Base-by-base conservation (phyloP, 2,797 vertebrate genomes). In the Parambassis ranga region DNA sequence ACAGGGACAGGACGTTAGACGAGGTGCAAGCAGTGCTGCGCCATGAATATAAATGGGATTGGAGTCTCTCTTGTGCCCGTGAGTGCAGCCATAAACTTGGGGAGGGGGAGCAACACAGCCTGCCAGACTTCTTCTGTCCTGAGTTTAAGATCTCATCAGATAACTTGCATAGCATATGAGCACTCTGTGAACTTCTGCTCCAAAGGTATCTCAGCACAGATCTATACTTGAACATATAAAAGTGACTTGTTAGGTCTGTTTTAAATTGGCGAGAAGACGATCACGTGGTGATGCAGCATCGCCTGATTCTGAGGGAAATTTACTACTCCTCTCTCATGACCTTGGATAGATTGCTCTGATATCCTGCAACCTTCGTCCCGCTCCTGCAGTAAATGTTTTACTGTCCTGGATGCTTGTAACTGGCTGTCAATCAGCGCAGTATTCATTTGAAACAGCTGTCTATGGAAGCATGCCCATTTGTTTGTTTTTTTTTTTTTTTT, bases 41-140 rank as follows among this genome's bases (percentile, higher is more conserved):
- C 55, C 75, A 71, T 83, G 82, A 86, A 88, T 88, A 89, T 79
- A 83, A 85, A 86, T 88, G 74, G 50, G 36, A 27, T 61, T 1
- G 1, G 65, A 75, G 72, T 61, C 65, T 82, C 55, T 70, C 73
- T 55, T 56, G 79, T 64, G 68, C 66, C 73, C 41, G 58, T 47
- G 75, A 83, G 75, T 53, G 43, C 67, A 73, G 60, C 77, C 73
- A 63, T 83, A 82, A 87, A 85, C 74, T 75, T 51, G 3, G 7
- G 9, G 52, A 60, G 39, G 36, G 43, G 53, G 37, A 64, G 63
- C 24, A 33, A 36, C 65, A 3, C 52, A 38, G 43, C 33, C 59
- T 51, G 67, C 50, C 16, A 53, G 30, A 38, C 56, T 68, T 56
- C 58, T 2, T 42, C 60, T 43, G 37, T 49, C 37, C 26, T 3